These are phyloP conservation scores for Virgularia gustaviana DNA, from an alignment of 92 coral and sea anemone genomes.

Conservation along the genomic window DNA sequence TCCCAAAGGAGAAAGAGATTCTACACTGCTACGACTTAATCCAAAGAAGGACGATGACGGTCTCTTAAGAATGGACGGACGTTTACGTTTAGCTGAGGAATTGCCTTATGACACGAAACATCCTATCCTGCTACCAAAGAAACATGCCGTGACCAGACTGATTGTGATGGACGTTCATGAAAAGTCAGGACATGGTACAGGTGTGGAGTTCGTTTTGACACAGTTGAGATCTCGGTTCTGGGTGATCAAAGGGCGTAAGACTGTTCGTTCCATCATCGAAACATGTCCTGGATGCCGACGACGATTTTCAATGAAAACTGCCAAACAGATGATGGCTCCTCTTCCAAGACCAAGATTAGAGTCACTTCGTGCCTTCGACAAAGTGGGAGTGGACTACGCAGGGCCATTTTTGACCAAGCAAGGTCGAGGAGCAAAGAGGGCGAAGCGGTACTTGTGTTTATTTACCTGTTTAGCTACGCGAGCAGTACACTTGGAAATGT, in stretches of 20 bases:
- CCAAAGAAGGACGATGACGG: slow-evolving; percentile 29
- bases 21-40: not conserved
- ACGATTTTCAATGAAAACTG: slow-evolving; percentile 36
- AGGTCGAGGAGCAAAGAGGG: slow-evolving; percentile 41
- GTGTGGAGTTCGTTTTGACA: slow-evolving; percentile 43
- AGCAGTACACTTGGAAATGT: slow-evolving; percentile 45
- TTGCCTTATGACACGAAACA: slow-evolving; percentile 18
- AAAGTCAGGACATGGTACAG: slow-evolving; percentile 49
- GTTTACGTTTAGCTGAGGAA: slow-evolving; percentile 38
- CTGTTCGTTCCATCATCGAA: slow-evolving; percentile 32
- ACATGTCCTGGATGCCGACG: slow-evolving; percentile 43
- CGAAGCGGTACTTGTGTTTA: slow-evolving; percentile 50
- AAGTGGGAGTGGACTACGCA: no score
- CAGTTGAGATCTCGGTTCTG: slow-evolving; percentile 34
- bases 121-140: slow-evolving; percentile 25
- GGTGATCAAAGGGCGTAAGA: slow-evolving; percentile 43
- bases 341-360: slow-evolving; percentile 42
- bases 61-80: slow-evolving; percentile 36
- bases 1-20: slow-evolving; percentile 28
- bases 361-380: slow-evolving; percentile 42
- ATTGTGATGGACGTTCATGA: slow-evolving; percentile 34
- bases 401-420: slow-evolving; percentile 49
- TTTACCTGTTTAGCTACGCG: slow-evolving; percentile 49
- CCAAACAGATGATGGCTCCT: slow-evolving; percentile 54
- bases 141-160: slow-evolving; percentile 38